Base-by-base conservation (phyloP, 1,140 invertebrate species). In the Drosophila kurseongensis region DNA sequence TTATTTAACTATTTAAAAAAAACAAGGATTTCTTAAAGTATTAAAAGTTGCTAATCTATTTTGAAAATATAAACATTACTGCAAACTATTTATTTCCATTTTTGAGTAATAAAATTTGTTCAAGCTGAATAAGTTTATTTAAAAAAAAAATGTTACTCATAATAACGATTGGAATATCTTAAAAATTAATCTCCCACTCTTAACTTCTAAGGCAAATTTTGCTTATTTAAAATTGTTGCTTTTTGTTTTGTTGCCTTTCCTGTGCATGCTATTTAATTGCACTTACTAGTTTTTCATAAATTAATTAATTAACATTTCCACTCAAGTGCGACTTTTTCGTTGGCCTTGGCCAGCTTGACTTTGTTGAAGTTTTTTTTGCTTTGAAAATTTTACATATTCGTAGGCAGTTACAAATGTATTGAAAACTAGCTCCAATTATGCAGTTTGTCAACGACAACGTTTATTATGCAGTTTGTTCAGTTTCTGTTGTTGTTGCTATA, bases 241-340 rank as follows among this genome's bases (percentile, higher is more conserved):
- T 72, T 74, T 55, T 36, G 9, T 48, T 50, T n/a, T 12, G 12
- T 23, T 42, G 8, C 9, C 16, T 54, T 48, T 29, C 18, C 12
- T 40, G 51, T 41, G 40, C 56, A 48, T 63, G 59, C 27, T 27
- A 44, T 38, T 60, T 68, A 78, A 75, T 75, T 75, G 60, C 65
- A 50, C 47, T 58, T 36, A 27, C 52, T 62, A 59, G 65, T 48
- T 76, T 66, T 77, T 59, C n/a, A 38, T 61, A 81, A 81, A 86
- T 86, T 71, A 71, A 86, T 75, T 60, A 85, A 82, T 86, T 85
- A 86, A 57, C 82, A 86, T 78, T 75, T 86, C 47, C 82, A 77
- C 51, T 66, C 50, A 71, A 60, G 68, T 71, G 82, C 42, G 63
- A 66, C 67, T 60, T 48, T 61, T 65, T 32, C 47, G 14, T 9